Base-by-base conservation (phyloP, 1,140 invertebrate species). In the Heliconius hermathena region DNA sequence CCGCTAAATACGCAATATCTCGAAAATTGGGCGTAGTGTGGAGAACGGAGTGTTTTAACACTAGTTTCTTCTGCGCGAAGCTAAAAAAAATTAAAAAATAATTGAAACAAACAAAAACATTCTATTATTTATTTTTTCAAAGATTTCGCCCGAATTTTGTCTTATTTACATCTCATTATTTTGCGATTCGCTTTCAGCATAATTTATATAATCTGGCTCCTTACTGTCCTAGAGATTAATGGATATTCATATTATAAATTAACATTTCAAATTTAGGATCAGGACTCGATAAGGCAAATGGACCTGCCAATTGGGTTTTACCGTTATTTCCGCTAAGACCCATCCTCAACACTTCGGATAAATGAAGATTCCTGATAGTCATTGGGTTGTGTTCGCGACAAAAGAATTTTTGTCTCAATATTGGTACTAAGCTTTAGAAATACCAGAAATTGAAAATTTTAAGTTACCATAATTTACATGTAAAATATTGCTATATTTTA, bases 201-300 rank as follows among this genome's bases (percentile, higher is more conserved):
- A 66, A 66, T 66, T 16, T 29, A 66, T 66, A 66, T 66, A 66
- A 66, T 66, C 60, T 66, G 11, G 26, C 60, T 66, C 60, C 13
- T 66, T 29, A 22, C 74, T n/a, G 46, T 57, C 26, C 36, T 9
- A 26, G 73, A 70, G 66, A 76, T 79, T 79, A 79, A 73, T 76
- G 78, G 46, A 52, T 60, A 66, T 72, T 49, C 74, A 80, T 76
- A 80, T 80, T 80, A 76, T 77, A 80, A 76, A 80, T 80, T 80
- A 80, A 80, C 71, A 80, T 76, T 80, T 80, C 71, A 80, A 76
- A 80, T 79, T 79, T 29, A 79, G 78, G 71, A 76, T 70, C 22
- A 73, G 70, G 74, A 49, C 18, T 78, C 74, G 79, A 80, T 80
- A 80, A 52, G 74, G 79, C 54, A 80, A 80, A 80, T 76, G 79